Conservation (phyloP, 2,113 vertebrate genomes). For the Brienomyrus longianalis region DNA sequence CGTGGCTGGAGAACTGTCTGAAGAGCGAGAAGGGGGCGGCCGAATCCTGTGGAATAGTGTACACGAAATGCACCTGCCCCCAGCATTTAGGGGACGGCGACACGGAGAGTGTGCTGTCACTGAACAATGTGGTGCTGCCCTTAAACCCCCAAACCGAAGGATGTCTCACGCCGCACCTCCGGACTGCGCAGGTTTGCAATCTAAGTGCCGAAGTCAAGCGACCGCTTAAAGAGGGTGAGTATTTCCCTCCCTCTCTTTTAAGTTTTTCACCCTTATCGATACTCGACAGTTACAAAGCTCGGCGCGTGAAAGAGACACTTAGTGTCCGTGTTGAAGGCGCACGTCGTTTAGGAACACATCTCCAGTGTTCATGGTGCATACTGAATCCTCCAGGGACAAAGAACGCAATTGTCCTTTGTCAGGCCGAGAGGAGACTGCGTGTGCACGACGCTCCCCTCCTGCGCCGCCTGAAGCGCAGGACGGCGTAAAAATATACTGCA, state of each 20-base stretch:
- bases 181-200: slow-evolving; percentile 93
- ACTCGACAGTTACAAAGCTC: background rate
- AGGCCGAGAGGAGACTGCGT: slow-evolving; percentile 45
- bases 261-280: background rate
- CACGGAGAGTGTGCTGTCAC: slow-evolving; percentile 78
- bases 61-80: slow-evolving; percentile 96
- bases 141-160: slow-evolving; percentile 97
- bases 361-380: slow-evolving; percentile 28
- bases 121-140: slow-evolving; percentile 95
- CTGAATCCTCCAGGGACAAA: slow-evolving; percentile 56
- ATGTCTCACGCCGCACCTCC: slow-evolving; percentile 92
- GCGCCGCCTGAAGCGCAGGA: background rate
- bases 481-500: background rate
- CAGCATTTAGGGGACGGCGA: slow-evolving; percentile 96
- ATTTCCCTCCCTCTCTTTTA: slow-evolving; percentile 25
- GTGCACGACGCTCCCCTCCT: slow-evolving; percentile 21
- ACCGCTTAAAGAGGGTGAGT: slow-evolving; percentile 97
- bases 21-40: slow-evolving; percentile 88
- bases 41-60: slow-evolving; percentile 94
- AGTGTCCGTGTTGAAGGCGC: slow-evolving; percentile 46
- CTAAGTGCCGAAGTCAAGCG: slow-evolving; percentile 91
- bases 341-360: slow-evolving; percentile 44
- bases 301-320: background rate
- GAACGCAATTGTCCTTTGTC: slow-evolving; percentile 53
- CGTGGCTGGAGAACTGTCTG: slow-evolving; percentile 97